Evolutionary conservation across 2,113 vertebrate genomes (phyloP).

Genomic region (Turdus rufiventris): DNA sequence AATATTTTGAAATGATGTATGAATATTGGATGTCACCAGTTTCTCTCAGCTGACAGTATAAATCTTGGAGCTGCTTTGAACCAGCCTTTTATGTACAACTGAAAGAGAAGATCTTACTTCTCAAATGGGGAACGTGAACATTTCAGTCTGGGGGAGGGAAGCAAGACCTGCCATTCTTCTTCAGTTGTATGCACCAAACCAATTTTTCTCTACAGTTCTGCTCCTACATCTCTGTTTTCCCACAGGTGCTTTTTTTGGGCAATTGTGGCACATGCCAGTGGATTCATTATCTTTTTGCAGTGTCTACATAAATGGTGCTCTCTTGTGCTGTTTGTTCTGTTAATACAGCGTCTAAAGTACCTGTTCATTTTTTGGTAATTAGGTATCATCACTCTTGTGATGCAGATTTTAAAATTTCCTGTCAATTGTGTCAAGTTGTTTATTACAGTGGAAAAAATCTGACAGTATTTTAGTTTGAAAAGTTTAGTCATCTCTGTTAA

Average conservation of each 20-base stretch:
- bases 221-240: neutral
- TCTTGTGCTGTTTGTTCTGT: neutral
- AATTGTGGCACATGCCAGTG: neutral
- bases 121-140: neutral
- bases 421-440: neutral
- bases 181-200: neutral
- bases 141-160: neutral
- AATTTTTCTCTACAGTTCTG: neutral
- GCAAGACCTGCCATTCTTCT: accelerated
- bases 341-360: neutral
- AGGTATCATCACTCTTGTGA: neutral
- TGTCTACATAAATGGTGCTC: neutral
- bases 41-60: neutral
- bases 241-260: neutral
- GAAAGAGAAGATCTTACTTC: neutral
- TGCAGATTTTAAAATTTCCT: neutral
- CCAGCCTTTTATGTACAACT: neutral
- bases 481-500: neutral
- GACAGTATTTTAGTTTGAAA: neutral
- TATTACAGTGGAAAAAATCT: neutral
- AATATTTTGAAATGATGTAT: neutral
- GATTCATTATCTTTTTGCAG: neutral
- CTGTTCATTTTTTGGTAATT: neutral
- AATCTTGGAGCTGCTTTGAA: neutral
- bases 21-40: neutral